Evolutionary conservation across 2,113 vertebrate species (phyloP).

Genomic region (Turdus rufiventris): DNA sequence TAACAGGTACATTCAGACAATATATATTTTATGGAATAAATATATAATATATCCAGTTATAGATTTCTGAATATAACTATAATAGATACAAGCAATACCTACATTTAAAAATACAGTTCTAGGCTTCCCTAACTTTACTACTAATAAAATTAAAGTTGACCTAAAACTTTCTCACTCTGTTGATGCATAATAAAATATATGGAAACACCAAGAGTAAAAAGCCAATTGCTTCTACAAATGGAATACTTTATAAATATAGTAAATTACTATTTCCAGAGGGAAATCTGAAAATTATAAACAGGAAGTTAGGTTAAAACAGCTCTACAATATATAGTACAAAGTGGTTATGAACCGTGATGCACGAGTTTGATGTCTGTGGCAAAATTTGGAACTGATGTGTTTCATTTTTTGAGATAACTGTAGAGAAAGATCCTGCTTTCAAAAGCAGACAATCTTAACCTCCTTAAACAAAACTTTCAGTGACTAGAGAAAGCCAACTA

Average conservation of each 20-base stretch:
- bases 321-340: conserved; percentile 54
- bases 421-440: conserved; percentile 2
- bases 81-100: conserved; percentile 70
- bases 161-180: conserved; percentile 56
- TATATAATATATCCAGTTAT: conserved; percentile 73
- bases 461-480: not conserved
- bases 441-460: conserved; percentile 8
- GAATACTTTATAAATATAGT: conserved; percentile 66
- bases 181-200: conserved; percentile 68
- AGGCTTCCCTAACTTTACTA: conserved; percentile 61
- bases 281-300: conserved; percentile 58
- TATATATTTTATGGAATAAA: conserved; percentile 74
- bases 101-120: conserved; percentile 71
- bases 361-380: conserved; percentile 31
- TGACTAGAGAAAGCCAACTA: not conserved
- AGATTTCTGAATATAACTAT: conserved; percentile 70
- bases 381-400: conserved; percentile 54
- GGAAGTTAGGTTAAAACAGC: conserved; percentile 60
- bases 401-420: conserved; percentile 46
- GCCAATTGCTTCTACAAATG: conserved; percentile 65
- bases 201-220: conserved; percentile 71
- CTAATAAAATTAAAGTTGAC: conserved; percentile 69
- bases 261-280: conserved; percentile 61
- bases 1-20: conserved; percentile 71
- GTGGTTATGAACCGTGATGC: not conserved